Conservation (phyloP, 1,140 invertebrate genomes). For the Sinonovacula constricta region DNA sequence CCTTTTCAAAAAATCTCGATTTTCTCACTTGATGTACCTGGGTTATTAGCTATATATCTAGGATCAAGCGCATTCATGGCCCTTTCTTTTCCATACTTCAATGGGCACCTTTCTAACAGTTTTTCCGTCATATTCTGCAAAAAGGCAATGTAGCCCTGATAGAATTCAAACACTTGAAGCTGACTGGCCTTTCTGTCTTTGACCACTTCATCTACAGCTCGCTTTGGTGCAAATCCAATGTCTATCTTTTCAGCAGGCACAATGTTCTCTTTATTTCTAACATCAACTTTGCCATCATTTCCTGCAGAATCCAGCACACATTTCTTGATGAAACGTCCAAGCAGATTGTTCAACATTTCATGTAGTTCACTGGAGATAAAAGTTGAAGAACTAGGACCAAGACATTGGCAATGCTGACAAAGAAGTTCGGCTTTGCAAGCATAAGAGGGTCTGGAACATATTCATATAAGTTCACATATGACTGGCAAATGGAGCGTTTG, state of each 20-base stretch:
- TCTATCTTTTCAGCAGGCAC: slow-evolving; percentile 24
- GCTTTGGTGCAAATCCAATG: slow-evolving; percentile 28
- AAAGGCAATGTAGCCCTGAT: slow-evolving; percentile 13
- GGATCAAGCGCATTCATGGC: slow-evolving; percentile 28
- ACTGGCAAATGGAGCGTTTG: slow-evolving; percentile 30
- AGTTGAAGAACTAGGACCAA: slow-evolving; percentile 34
- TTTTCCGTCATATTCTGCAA: slow-evolving; percentile 7
- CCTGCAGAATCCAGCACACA: slow-evolving; percentile 28
- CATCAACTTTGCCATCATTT: slow-evolving; percentile 42
- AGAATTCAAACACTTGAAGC: slow-evolving; percentile 36
- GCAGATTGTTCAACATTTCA: slow-evolving; percentile 29
- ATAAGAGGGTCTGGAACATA: slow-evolving; percentile 28
- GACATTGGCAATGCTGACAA: slow-evolving; percentile 21
- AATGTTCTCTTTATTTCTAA: slow-evolving; percentile 31
- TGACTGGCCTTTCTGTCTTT: slow-evolving; percentile 27
- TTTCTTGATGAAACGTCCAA: slow-evolving; percentile 28
- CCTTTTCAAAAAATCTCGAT: slow-evolving; percentile 32
- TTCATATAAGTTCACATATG: slow-evolving; percentile 23
- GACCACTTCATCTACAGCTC: slow-evolving; percentile 14
- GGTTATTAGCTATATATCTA: slow-evolving; percentile 19
- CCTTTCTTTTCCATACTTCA: slow-evolving; percentile 46
- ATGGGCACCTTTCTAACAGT: slow-evolving; percentile 41
- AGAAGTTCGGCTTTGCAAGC: slow-evolving; percentile 23
- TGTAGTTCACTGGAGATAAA: slow-evolving; percentile 27
- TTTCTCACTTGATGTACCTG: slow-evolving; percentile 31